phyloP scores from a whole-genome alignment of 2,888 invertebrate genomes.

The Rhyacophila evoluta region DNA sequence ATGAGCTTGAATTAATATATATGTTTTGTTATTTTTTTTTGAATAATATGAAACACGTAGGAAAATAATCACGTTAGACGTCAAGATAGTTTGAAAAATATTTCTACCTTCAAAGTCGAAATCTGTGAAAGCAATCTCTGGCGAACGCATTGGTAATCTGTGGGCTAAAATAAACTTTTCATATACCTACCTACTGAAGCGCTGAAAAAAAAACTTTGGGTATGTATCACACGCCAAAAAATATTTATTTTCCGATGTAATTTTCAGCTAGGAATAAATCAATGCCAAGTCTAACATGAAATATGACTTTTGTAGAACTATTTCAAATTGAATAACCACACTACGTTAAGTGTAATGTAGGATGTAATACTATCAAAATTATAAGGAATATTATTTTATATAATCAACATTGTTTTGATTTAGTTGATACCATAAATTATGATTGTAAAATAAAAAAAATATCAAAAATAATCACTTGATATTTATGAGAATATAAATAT shows the following conservation, averaged over 20 bases:
- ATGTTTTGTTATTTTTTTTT: too few species aligned
- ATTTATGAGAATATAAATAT: too few species aligned
- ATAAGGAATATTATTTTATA: too few species aligned
- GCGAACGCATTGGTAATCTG: background rate
- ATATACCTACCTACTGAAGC: background rate
- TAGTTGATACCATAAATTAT: too few species aligned
- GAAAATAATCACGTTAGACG: background rate
- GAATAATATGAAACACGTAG: too few species aligned
- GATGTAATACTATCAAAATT: too few species aligned
- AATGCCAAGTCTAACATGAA: background rate
- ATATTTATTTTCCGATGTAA: background rate
- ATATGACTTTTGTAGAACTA: background rate
- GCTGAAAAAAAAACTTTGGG: background rate
- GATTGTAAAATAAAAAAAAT: too few species aligned
- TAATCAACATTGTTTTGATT: too few species aligned
- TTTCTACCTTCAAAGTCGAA: constrained; percentile 9
- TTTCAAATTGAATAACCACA: background rate
- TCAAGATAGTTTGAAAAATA: background rate
- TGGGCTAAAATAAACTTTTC: constrained; percentile 11
- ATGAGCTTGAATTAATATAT: too few species aligned
- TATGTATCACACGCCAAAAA: background rate
- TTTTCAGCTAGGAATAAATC: background rate
- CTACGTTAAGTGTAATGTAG: too few species aligned
- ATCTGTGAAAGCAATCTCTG: constrained; percentile 24
- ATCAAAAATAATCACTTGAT: too few species aligned